Conservation (phyloP, 2,888 invertebrate species). For the Alcis repandata region DNA sequence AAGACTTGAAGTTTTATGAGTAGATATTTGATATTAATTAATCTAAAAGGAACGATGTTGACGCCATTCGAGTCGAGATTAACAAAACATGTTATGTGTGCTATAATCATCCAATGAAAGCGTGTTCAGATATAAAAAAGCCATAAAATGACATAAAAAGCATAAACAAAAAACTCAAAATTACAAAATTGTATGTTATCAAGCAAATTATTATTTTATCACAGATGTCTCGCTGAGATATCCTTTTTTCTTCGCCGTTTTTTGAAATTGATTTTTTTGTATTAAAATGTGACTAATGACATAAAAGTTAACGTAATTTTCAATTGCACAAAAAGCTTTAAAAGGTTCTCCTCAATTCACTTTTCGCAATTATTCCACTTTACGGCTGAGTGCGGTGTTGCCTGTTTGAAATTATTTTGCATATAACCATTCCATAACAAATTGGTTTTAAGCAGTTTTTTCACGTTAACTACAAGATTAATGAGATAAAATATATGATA, state of each 20-base stretch:
- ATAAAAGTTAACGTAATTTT: slow-evolving; percentile 34
- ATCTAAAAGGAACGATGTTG: too few relatives aligned
- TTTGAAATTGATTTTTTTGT: slow-evolving; percentile 29
- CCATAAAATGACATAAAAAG: not conserved
- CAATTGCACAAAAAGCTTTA: slow-evolving; percentile 36
- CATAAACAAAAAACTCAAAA: not conserved
- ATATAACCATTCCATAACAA: slow-evolving; percentile 11
- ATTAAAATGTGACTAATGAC: slow-evolving; percentile 35
- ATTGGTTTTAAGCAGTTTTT: slow-evolving; percentile 36
- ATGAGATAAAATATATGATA: slow-evolving; percentile 6
- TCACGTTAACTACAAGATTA: slow-evolving; percentile 19
- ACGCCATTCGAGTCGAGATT: not conserved
- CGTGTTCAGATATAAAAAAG: not conserved
- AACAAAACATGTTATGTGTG: not conserved
- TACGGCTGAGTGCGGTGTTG: slow-evolving; percentile 2
- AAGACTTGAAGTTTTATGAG: not conserved
- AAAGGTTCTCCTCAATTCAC: slow-evolving; percentile 37
- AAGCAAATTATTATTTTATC: slow-evolving; percentile 1
- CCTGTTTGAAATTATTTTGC: slow-evolving; percentile 19
- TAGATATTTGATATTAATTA: too few relatives aligned
- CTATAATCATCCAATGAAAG: not conserved
- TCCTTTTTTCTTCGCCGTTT: not conserved
- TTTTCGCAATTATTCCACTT: slow-evolving; percentile 36
- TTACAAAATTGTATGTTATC: slow-evolving; percentile 4
- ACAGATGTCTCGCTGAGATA: not conserved